Evolutionary conservation across 2,888 invertebrate species (phyloP).

Genomic region (Nysson spinosus): DNA sequence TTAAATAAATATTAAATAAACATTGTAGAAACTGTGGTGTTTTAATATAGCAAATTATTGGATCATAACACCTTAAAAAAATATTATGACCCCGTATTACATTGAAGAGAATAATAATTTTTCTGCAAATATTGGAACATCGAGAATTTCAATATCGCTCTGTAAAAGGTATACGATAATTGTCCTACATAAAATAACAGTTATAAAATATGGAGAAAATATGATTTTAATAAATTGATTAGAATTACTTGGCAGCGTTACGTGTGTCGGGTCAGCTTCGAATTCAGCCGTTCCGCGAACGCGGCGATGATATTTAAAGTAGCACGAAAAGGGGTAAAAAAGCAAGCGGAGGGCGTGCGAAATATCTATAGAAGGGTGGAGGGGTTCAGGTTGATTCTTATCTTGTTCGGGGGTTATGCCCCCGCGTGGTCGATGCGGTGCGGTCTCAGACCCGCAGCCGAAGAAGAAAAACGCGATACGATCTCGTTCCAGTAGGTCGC

Average conservation of each 20-base stretch:
- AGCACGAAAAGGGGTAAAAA: constrained; percentile 27
- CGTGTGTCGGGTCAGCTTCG: neutral
- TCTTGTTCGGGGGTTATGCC: constrained; percentile 58
- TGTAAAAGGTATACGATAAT: too few relatives aligned
- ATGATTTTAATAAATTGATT: too few relatives aligned
- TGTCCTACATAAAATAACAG: too few relatives aligned
- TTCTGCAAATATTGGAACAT: too few relatives aligned
- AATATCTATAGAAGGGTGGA: constrained; percentile 47
- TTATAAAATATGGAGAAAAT: too few relatives aligned
- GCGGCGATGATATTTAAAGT: constrained; percentile 42
- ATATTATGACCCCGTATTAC: too few relatives aligned
- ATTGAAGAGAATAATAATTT: too few relatives aligned
- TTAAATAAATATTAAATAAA: too few relatives aligned
- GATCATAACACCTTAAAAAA: too few relatives aligned
- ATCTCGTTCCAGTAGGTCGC: constrained; percentile 71
- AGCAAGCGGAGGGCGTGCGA: constrained; percentile 36
- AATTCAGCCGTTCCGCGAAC: neutral
- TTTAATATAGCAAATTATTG: too few relatives aligned
- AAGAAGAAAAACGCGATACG: constrained; percentile 67
- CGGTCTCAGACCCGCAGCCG: constrained; percentile 41
- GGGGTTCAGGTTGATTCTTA: constrained; percentile 50
- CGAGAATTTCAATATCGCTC: too few relatives aligned
- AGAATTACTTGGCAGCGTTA: neutral
- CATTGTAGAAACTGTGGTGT: too few relatives aligned
- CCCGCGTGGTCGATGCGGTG: constrained; percentile 44